Evolutionary conservation across 2,888 invertebrate species (phyloP).

Genomic region (Harpalus rufipes): DNA sequence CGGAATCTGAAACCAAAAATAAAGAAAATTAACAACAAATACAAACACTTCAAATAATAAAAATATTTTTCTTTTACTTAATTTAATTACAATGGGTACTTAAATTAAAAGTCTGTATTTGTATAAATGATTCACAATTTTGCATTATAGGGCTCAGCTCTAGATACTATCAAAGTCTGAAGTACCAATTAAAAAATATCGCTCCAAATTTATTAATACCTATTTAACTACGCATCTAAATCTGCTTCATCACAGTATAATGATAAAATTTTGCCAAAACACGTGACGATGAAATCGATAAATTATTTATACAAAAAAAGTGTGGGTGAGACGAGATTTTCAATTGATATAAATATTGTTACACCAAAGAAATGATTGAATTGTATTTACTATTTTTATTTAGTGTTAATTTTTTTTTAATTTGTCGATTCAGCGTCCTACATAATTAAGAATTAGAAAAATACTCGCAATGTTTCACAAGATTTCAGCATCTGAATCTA

Average conservation of each 20-base stretch:
- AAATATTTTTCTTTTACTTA: neutral
- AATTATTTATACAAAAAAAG: slow-evolving; percentile 5
- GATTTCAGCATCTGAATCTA: no score
- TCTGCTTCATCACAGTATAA: neutral
- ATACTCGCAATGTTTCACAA: no score
- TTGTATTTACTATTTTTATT: no score
- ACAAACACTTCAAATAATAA: neutral
- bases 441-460: no score
- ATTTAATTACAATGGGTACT: slow-evolving; percentile 35
- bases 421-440: no score
- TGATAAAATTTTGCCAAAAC: slow-evolving; percentile 14
- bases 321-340: neutral
- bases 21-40: neutral
- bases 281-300: slow-evolving; percentile 1
- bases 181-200: slow-evolving; percentile 34
- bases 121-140: neutral
- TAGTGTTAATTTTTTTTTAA: no score
- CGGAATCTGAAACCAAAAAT: slow-evolving; percentile 80
- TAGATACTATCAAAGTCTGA: slow-evolving; percentile 12
- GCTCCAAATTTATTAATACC: neutral
- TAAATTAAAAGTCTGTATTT: neutral
- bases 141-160: neutral
- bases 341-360: no score
- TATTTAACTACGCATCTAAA: slow-evolving; percentile 16
- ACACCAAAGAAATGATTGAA: no score